Evolutionary conservation across 2,797 vertebrate species (phyloP).

Genomic region (Pelochelys cantorii): DNA sequence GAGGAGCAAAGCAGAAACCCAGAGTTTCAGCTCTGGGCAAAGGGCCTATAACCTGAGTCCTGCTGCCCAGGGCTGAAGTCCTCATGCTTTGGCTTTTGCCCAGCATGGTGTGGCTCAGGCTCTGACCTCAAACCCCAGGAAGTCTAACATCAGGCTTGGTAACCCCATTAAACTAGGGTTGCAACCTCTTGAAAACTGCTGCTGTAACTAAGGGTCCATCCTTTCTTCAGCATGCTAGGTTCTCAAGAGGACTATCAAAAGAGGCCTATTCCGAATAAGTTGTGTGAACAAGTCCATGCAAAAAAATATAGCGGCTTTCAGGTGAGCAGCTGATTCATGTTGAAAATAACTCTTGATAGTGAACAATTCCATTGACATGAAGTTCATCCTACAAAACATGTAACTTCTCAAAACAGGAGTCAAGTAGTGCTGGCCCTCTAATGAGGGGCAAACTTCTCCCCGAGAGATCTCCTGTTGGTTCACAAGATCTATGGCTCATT

Average conservation of each 20-base stretch:
- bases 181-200: too few species aligned
- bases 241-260: neutral
- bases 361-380: neutral
- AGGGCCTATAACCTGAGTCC: too few species aligned
- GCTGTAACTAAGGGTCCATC: neutral
- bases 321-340: neutral
- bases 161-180: too few species aligned
- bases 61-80: too few species aligned
- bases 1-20: too few species aligned
- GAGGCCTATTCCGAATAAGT: neutral
- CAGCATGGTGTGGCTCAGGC: too few species aligned
- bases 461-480: rapidly evolving
- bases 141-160: too few species aligned
- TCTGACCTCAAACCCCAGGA: too few species aligned
- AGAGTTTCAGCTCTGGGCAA: too few species aligned
- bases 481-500: neutral
- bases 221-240: neutral
- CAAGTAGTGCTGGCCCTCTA: neutral
- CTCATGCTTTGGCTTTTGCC: too few species aligned
- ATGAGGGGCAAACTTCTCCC: neutral
- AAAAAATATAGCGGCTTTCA: neutral
- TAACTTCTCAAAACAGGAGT: neutral
- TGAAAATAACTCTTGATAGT: neutral
- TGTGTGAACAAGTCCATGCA: neutral
- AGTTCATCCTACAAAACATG: neutral